Conservation (phyloP, 2,797 vertebrate genomes). For the Echeneis naucrates region DNA sequence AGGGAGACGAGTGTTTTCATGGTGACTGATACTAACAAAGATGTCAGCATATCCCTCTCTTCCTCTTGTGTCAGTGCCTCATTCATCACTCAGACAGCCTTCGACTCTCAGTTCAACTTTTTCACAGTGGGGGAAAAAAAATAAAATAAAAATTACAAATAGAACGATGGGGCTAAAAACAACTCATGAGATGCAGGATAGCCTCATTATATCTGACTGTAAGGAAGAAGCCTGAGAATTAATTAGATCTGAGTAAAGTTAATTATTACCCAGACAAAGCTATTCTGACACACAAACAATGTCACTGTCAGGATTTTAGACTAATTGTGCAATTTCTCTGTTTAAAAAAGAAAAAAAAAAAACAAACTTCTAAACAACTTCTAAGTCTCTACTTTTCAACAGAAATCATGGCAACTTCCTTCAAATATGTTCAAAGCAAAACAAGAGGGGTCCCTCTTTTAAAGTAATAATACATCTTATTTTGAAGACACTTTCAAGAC, state of each 20-base stretch:
- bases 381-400: background rate
- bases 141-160: slow-evolving; percentile 13
- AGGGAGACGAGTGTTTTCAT: slow-evolving; percentile 32
- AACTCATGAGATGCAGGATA: slow-evolving; percentile 14
- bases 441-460: background rate
- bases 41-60: slow-evolving; percentile 22
- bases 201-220: slow-evolving; percentile 27
- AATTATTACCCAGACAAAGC: slow-evolving; percentile 19
- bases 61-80: slow-evolving; percentile 16
- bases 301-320: slow-evolving; percentile 4
- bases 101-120: slow-evolving; percentile 26
- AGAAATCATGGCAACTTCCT: background rate
- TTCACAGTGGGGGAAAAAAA: slow-evolving; percentile 6
- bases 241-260: slow-evolving; percentile 20
- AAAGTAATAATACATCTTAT: no score
- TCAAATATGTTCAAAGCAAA: background rate
- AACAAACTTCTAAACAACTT: no score
- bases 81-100: slow-evolving; percentile 14
- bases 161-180: slow-evolving; percentile 30
- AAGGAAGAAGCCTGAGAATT: background rate
- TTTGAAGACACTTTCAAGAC: no score
- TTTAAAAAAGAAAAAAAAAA: no score
- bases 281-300: slow-evolving; percentile 2
- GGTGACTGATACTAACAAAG: slow-evolving; percentile 50
- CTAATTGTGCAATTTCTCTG: no score